These are phyloP conservation scores for Heliconius eleuchia DNA, from an alignment of 1,140 invertebrate genomes.

Conservation along the genomic window DNA sequence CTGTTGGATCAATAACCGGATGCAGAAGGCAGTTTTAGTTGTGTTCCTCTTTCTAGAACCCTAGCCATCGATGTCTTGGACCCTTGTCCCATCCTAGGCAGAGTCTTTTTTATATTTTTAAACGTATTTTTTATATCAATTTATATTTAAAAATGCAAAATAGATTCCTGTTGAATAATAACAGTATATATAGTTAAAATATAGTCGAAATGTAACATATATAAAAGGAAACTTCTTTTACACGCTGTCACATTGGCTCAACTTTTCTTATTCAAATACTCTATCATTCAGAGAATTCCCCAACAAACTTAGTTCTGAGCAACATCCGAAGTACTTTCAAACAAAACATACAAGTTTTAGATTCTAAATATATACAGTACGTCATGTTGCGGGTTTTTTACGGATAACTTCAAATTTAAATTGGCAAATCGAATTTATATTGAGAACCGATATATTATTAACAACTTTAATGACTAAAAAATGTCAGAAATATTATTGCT, in stretches of 20 bases:
- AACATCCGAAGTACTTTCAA: slow-evolving; percentile 15
- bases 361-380: slow-evolving; percentile 4
- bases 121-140: no score
- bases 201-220: neutral
- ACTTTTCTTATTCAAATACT: slow-evolving; percentile 32
- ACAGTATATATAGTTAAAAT: no score
- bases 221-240: slow-evolving; percentile 8
- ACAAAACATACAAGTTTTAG: slow-evolving; percentile 5
- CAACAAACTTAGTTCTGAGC: slow-evolving; percentile 24
- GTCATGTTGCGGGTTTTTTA: neutral
- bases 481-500: no score
- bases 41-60: no score
- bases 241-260: slow-evolving; percentile 20
- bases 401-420: neutral
- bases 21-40: no score
- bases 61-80: no score
- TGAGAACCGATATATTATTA: neutral
- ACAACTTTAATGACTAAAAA: neutral
- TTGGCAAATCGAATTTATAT: neutral
- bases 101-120: no score
- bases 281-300: slow-evolving; percentile 20
- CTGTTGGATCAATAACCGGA: no score
- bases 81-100: no score
- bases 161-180: no score
- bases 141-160: no score